These are phyloP conservation scores for Pseudorhombus dupliciocellatus DNA, from an alignment of 2,113 vertebrate genomes.

Conservation along the genomic window DNA sequence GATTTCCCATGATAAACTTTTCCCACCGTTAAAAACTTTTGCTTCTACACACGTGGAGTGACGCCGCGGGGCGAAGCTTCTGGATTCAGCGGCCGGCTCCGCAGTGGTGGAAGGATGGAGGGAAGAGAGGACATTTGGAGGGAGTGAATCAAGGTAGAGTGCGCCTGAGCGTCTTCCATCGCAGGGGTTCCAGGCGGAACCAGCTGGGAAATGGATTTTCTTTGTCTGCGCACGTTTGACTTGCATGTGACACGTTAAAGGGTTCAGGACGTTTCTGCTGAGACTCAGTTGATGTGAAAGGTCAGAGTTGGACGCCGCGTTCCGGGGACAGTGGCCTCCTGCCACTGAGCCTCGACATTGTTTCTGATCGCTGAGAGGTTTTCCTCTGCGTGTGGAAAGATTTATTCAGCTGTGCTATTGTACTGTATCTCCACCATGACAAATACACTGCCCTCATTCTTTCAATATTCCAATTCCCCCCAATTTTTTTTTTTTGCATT, in stretches of 20 bases:
- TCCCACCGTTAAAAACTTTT: no score
- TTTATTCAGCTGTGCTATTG: conserved; percentile 51
- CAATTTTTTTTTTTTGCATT: conserved; percentile 27
- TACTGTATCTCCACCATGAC: conserved; percentile 59
- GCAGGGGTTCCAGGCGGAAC: no score
- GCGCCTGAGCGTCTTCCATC: no score
- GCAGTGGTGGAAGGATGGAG: no score
- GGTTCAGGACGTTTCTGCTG: not conserved
- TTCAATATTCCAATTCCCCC: conserved; percentile 52
- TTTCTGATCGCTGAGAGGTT: conserved; percentile 48
- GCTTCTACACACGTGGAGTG: no score
- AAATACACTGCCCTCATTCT: conserved; percentile 63
- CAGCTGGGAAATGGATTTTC: no score
- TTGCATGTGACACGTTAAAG: not conserved
- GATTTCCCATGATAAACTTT: not conserved
- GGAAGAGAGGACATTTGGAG: no score
- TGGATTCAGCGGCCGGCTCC: no score
- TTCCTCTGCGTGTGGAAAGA: conserved; percentile 38
- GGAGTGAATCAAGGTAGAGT: no score
- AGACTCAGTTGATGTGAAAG: not conserved
- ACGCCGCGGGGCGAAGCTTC: no score
- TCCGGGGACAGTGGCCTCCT: not conserved
- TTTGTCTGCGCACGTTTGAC: no score
- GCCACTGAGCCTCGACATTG: conserved; percentile 25
- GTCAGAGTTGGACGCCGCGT: conserved; percentile 11